Base-by-base conservation (phyloP, 2,113 vertebrate genomes). In the Ciconia maguari region DNA sequence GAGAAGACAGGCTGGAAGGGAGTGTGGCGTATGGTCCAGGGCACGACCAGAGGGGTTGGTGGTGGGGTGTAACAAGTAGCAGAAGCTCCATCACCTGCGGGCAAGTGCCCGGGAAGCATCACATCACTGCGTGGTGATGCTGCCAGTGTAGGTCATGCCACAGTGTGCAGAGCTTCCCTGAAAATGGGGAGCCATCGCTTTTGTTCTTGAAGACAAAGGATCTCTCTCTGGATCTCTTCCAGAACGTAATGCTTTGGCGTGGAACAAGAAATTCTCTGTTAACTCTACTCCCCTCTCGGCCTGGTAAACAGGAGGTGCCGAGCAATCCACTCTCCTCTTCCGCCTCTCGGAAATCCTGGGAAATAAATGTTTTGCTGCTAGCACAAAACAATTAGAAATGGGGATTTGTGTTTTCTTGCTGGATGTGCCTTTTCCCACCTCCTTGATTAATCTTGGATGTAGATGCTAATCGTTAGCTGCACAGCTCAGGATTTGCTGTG, bases 281-380 rank as follows among this genome's bases (percentile, higher is more conserved):
- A 81, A 69, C 87, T 32, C 62, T 30, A 3, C 52, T 87, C 58
- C 61, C 46, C 19, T 79, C 36, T 82, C 11, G 2, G 38, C 86
- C 79, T 13, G 19, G 41, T 44, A 93, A 94, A 96, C 85, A 91
- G 86, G 90, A 96, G 94, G 48, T 8, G 55, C 70, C 5, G 29
- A 93, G 85, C 58, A 19, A 76, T 61, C 83, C 38, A 78, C 68
- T 89, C 57, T 13, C 78, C 55, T 84, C 83, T 93, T 90, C 92
- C 49, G 21, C 34, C 83, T 96, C 95, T 77, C 48, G 88, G 93
- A 95, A 95, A 71, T 88, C 69, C 71, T 71, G 81, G 83, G 74
- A 66, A 93, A 83, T n/a, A 49, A 92, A 70, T 42, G n/a, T 86
- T 89, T 89, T 91, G 66, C 75, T 78, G 80, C 29, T 55, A 60